Evolutionary conservation across 2,797 vertebrate species (phyloP).

Genomic region (Aldrovandia affinis): DNA sequence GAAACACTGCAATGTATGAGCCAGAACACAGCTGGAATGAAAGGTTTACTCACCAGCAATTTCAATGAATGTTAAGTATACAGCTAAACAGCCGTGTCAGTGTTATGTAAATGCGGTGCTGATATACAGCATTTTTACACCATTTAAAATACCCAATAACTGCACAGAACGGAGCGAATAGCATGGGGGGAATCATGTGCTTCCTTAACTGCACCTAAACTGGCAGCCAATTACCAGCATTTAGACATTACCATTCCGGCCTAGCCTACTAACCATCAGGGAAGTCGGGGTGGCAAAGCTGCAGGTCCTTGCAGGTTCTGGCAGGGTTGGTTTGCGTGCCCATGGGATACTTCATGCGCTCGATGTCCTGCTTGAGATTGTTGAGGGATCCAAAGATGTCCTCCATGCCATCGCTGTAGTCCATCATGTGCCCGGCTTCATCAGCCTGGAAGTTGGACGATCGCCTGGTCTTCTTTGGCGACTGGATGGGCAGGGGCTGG

Average conservation of each 20-base stretch:
- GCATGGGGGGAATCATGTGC: slow-evolving; percentile 3
- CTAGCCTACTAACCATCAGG: slow-evolving; percentile 81
- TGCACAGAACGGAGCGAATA: not conserved
- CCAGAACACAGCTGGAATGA: slow-evolving; percentile 33
- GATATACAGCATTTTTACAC: slow-evolving; percentile 23
- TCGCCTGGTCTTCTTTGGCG: slow-evolving; percentile 87
- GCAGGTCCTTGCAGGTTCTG: slow-evolving; percentile 94
- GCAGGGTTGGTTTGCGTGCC: slow-evolving; percentile 94
- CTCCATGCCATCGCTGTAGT: slow-evolving; percentile 94
- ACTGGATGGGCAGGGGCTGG: slow-evolving; percentile 90
- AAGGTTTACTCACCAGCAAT: slow-evolving; percentile 24
- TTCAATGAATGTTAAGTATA: slow-evolving; percentile 44
- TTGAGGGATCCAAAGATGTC: slow-evolving; percentile 93
- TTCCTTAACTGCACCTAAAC: not conserved
- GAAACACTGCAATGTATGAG: slow-evolving; percentile 20
- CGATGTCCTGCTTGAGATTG: slow-evolving; percentile 93
- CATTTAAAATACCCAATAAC: not conserved
- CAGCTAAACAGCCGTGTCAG: slow-evolving; percentile 32
- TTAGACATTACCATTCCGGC: not conserved
- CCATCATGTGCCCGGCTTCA: slow-evolving; percentile 77
- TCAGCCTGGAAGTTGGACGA: slow-evolving; percentile 84
- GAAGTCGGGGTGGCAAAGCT: slow-evolving; percentile 95
- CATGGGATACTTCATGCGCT: slow-evolving; percentile 98
- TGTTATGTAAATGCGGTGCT: slow-evolving; percentile 37
- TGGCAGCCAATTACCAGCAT: not conserved